These are phyloP conservation scores for Mimachlamys varia DNA, from an alignment of 2,888 invertebrate species.

Conservation along the genomic window DNA sequence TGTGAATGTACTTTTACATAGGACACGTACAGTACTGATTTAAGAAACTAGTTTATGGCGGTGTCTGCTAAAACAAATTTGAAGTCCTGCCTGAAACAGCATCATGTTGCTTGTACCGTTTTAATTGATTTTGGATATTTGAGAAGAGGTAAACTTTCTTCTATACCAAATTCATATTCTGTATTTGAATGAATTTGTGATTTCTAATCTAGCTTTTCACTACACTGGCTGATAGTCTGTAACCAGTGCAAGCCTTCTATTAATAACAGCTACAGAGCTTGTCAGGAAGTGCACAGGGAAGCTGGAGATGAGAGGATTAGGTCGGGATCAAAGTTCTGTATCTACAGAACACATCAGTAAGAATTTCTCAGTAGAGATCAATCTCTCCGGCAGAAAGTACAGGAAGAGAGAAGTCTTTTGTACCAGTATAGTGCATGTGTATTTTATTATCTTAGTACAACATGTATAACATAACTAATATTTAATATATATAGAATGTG, in stretches of 20 bases:
- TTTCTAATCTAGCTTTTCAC: not conserved
- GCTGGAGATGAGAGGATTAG: not conserved
- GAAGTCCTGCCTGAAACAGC: no score
- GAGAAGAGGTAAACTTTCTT: not conserved
- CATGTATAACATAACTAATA: not conserved
- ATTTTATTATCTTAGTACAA: not conserved
- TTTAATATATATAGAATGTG: not conserved
- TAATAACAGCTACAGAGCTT: not conserved
- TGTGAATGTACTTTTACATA: no score
- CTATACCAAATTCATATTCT: not conserved
- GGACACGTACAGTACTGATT: no score
- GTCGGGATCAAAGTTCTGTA: not conserved
- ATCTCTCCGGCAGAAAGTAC: not conserved
- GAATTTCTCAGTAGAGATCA: not conserved
- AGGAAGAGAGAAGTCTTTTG: not conserved
- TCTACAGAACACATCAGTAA: conserved; percentile 1
- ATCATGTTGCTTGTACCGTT: no score
- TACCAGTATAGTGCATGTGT: not conserved
- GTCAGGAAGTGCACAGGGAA: conserved; percentile 15
- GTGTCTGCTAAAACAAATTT: no score
- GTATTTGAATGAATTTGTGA: not conserved
- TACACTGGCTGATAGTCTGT: not conserved
- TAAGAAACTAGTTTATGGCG: no score
- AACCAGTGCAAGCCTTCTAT: not conserved
- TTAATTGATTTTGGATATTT: not conserved